Conservation (phyloP, 2,888 invertebrate species). For the Salpingus planirostris region DNA sequence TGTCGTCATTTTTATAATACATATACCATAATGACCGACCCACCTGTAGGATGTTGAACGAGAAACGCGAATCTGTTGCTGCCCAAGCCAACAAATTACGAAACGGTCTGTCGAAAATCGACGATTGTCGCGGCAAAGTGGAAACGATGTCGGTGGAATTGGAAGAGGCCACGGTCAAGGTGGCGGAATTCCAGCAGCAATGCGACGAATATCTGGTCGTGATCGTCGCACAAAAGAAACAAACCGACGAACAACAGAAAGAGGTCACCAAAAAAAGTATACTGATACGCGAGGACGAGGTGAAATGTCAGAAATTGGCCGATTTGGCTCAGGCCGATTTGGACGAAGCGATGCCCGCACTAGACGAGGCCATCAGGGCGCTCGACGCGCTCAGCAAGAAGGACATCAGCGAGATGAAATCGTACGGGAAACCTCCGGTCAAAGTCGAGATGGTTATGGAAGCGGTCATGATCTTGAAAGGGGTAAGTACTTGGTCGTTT, state of each 20-base stretch:
- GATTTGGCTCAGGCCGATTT: slow-evolving; percentile 75
- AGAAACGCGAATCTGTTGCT: slow-evolving; percentile 63
- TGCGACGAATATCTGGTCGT: slow-evolving; percentile 79
- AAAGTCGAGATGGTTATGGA: slow-evolving; percentile 87
- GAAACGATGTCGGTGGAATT: slow-evolving; percentile 77
- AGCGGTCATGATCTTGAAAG: slow-evolving; percentile 74
- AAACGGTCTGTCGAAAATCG: slow-evolving; percentile 78
- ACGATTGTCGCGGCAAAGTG: slow-evolving; percentile 75
- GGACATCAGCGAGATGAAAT: slow-evolving; percentile 83
- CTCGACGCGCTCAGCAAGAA: slow-evolving; percentile 75
- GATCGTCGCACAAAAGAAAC: slow-evolving; percentile 70
- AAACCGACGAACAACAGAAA: slow-evolving; percentile 75
- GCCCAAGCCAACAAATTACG: slow-evolving; percentile 69
- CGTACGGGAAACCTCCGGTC: slow-evolving; percentile 77
- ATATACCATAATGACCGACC: slow-evolving; percentile 2
- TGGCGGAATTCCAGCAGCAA: slow-evolving; percentile 67
- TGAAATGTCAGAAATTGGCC: slow-evolving; percentile 72
- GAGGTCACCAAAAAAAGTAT: slow-evolving; percentile 60
- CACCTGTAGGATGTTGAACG: slow-evolving; percentile 60
- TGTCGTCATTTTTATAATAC: too few relatives aligned
- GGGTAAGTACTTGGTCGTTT: slow-evolving; percentile 37
- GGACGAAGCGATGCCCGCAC: slow-evolving; percentile 76
- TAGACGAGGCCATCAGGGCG: slow-evolving; percentile 74
- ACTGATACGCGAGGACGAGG: slow-evolving; percentile 71
- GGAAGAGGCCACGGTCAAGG: slow-evolving; percentile 66